Percentiles rank a stretch among this genome's conserved stretches.
These are phyloP conservation scores for Alentia gelatinosa DNA, from an alignment of 2,888 invertebrate species.

Conservation along the genomic window DNA sequence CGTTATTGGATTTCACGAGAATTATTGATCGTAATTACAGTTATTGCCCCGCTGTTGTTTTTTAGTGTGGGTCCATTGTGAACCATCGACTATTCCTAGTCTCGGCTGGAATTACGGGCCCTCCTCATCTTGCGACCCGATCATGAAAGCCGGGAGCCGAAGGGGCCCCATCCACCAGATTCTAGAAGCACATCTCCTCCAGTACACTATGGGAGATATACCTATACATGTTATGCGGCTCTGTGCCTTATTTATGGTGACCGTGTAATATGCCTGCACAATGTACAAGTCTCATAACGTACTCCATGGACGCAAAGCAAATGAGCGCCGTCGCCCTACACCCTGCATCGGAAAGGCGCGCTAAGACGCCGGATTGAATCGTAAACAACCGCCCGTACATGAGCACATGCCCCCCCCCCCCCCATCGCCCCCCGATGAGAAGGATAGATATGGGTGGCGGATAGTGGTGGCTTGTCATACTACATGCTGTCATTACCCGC, in stretches of 20 bases:
- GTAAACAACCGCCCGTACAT: slow-evolving; percentile 5
- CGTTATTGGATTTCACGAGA: background rate
- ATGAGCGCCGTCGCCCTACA: background rate
- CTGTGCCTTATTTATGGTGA: background rate
- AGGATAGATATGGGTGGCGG: background rate
- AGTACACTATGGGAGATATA: background rate
- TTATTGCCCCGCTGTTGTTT: background rate
- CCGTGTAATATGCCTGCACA: background rate
- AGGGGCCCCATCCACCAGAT: background rate
- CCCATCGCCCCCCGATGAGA: too few species aligned
- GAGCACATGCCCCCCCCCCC: background rate
- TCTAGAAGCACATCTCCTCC: background rate
- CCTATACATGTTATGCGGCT: background rate
- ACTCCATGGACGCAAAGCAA: background rate
- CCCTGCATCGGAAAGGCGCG: background rate
- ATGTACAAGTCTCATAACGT: background rate
- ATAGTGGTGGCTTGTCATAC: background rate
- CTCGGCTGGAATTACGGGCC: background rate
- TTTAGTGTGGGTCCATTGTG: too few species aligned
- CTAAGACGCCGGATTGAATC: background rate
- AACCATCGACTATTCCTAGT: too few species aligned
- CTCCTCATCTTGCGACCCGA: background rate
- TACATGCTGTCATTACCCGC: background rate
- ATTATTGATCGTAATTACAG: background rate
- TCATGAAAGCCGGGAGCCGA: background rate